phyloP scores from a whole-genome alignment of 1,140 invertebrate species.

The Neodiprion pinetum region DNA sequence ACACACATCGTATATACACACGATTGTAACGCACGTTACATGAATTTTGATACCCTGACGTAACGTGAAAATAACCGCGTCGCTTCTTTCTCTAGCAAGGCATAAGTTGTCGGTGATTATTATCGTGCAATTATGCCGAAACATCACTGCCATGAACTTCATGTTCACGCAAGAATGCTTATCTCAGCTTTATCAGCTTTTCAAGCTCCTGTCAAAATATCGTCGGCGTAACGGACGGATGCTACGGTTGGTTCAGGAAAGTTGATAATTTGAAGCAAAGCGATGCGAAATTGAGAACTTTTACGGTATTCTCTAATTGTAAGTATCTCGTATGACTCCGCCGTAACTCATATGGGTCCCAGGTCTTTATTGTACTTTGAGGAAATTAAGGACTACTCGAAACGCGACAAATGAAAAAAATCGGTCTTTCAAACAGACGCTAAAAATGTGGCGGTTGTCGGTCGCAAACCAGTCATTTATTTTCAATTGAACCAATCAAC shows the following conservation, averaged over 20 bases:
- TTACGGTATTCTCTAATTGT: neutral
- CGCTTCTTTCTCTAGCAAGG: too few species aligned
- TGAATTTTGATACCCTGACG: constrained; percentile 2
- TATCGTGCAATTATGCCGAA: too few species aligned
- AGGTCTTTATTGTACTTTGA: neutral
- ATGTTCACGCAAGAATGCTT: too few species aligned
- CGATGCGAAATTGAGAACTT: too few species aligned
- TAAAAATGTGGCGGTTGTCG: too few species aligned
- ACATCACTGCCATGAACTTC: too few species aligned
- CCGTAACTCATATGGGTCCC: neutral
- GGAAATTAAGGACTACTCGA: neutral
- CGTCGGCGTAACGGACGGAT: neutral
- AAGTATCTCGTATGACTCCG: neutral
- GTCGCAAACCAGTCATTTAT: too few species aligned
- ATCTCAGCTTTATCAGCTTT: too few species aligned
- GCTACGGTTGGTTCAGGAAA: neutral
- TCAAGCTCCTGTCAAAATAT: too few species aligned
- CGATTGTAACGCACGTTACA: neutral
- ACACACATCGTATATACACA: neutral
- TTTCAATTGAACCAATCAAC: too few species aligned
- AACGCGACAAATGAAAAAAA: neutral
- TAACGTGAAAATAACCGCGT: neutral
- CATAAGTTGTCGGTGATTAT: too few species aligned
- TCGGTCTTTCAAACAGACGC: too few species aligned
- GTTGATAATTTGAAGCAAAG: neutral